Conservation (phyloP, 2,113 vertebrate species). For the Dascyllus trimaculatus region DNA sequence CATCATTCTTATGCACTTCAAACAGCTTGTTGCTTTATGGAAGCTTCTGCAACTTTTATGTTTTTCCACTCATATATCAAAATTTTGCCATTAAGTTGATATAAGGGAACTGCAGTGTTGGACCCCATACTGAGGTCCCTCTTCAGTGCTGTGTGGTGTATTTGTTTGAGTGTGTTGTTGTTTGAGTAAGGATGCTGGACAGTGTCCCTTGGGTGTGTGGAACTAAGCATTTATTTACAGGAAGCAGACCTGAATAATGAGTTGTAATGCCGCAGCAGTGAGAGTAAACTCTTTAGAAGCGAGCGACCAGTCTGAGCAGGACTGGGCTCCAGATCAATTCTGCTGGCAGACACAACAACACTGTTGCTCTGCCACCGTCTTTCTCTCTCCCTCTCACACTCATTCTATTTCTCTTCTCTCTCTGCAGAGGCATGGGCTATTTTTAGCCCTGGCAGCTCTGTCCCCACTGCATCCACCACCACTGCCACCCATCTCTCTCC, state of each 20-base stretch:
- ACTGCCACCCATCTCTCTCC: slow-evolving; percentile 48
- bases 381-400: slow-evolving; percentile 45
- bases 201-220: slow-evolving; percentile 23
- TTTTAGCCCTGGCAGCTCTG: slow-evolving; percentile 71
- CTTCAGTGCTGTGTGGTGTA: background rate
- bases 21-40: background rate
- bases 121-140: background rate
- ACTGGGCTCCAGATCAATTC: slow-evolving; percentile 69
- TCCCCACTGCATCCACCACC: slow-evolving; percentile 46
- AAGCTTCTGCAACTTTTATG: background rate
- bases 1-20: background rate
- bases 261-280: slow-evolving; percentile 58
- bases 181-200: slow-evolving; percentile 41
- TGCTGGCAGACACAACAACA: slow-evolving; percentile 75
- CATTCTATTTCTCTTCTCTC: slow-evolving; percentile 47
- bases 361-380: slow-evolving; percentile 61
- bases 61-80: background rate
- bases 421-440: slow-evolving; percentile 76
- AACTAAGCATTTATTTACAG: slow-evolving; percentile 52
- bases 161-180: slow-evolving; percentile 7
- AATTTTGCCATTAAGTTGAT: background rate
- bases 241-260: slow-evolving; percentile 56
- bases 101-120: background rate
- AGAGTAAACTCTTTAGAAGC: slow-evolving; percentile 60
- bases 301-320: slow-evolving; percentile 54